Conservation (phyloP, 2,113 vertebrate genomes). For the Aplodontia rufa region DNA sequence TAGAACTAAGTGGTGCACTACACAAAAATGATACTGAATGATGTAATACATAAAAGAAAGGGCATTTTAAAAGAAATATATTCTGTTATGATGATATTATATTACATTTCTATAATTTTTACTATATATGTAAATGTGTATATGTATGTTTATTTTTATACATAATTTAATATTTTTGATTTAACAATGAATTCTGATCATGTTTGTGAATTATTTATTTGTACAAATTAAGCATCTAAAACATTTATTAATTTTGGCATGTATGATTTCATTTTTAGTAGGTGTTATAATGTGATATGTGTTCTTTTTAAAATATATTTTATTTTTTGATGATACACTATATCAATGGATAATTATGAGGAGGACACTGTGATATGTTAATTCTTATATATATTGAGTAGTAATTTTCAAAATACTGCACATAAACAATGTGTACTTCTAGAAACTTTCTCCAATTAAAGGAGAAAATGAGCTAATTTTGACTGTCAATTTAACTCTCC, state of each 20-base stretch:
- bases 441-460: neutral
- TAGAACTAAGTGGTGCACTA: neutral
- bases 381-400: neutral
- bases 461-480: neutral
- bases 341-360: neutral
- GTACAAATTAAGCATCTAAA: neutral
- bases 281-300: neutral
- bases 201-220: neutral
- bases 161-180: neutral
- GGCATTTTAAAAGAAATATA: neutral
- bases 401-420: neutral
- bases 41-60: neutral
- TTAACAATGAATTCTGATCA: neutral
- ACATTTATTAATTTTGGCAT: neutral
- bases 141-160: neutral
- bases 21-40: neutral
- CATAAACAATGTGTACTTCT: neutral
- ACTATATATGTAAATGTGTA: too few relatives aligned
- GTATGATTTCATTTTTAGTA: too few relatives aligned
- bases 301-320: neutral
- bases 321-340: too few relatives aligned
- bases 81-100: neutral
- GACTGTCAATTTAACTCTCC: neutral
- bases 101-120: neutral
- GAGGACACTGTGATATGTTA: neutral